Base-by-base conservation (phyloP, 2,113 vertebrate genomes). In the Syngnathus typhle region DNA sequence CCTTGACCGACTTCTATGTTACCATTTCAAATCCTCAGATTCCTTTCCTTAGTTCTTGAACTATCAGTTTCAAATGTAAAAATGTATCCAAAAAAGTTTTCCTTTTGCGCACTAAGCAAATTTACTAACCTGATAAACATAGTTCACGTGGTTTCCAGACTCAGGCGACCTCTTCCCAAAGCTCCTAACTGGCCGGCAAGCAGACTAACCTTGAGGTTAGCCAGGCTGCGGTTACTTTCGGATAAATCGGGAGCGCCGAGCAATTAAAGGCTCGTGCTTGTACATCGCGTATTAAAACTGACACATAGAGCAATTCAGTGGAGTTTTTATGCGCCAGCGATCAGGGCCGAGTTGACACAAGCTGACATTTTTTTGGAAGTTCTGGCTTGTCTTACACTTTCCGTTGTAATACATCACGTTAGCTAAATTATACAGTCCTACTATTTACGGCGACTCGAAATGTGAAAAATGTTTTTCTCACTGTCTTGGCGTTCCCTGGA, bases 181-280 rank as follows among this genome's bases (percentile, higher is more conserved):
- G 72, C 74, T 73, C 71, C 73, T 74, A 78, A 74, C 73, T 69
- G 75, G 74, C 70, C 73, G 74, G 58, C 21, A 73, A 83, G 74
- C 44, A 65, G 73, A 54, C 81, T 74, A 75, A 84, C 77, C 80
- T 68, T 18, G 63, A 77, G 85, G 87, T 89, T 83, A 84, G 23
- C 56, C 66, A 16, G 65, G 69, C 78, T 70, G 78, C 77, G 72
- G 79, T 73, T 78, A 80, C 81, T 82, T 81, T 74, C 77, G 66
- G 77, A 82, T 86, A 86, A 85, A 85, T 89, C 82, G 86, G 77
- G 83, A 85, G 64, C 43, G 16, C 61, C 55, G 64, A 73, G 78
- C 84, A 86, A 88, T 87, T 82, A 87, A 75, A 46, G 18, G 3
- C 46, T 58, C 64, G 16, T 63, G 73, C 66, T 54, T 15, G 65